These are phyloP conservation scores for Dasypogon diadema DNA, from an alignment of 2,888 invertebrate genomes.

Conservation along the genomic window DNA sequence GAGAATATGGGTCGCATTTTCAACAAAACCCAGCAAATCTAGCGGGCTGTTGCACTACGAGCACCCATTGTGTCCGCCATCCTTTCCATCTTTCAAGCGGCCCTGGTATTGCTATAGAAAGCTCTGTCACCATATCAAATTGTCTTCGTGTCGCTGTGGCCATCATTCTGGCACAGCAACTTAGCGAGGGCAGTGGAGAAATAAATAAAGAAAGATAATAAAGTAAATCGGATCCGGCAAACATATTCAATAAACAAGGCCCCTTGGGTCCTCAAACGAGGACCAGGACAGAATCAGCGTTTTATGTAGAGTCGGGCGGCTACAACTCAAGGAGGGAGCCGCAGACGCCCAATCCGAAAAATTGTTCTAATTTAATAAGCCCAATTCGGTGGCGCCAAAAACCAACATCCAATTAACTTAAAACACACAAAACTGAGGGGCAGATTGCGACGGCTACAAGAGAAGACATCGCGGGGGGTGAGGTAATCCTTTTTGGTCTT, in stretches of 20 bases:
- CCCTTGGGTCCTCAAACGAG: slow-evolving; percentile 40
- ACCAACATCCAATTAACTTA: slow-evolving; percentile 57
- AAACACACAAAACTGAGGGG: slow-evolving; percentile 54
- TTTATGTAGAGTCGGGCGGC: not conserved
- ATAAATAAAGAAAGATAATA: slow-evolving; percentile 49
- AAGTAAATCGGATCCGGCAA: slow-evolving; percentile 49
- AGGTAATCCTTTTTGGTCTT: slow-evolving; percentile 53
- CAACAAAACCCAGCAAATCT: not conserved
- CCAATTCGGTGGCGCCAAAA: slow-evolving; percentile 56
- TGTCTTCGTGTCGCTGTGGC: slow-evolving; percentile 21
- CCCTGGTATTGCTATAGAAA: not conserved
- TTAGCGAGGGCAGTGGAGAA: slow-evolving; percentile 16
- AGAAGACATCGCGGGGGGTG: slow-evolving; percentile 11
- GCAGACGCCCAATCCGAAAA: slow-evolving; percentile 51
- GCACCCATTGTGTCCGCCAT: not conserved
- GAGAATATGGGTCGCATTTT: slow-evolving; percentile 14
- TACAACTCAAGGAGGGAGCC: slow-evolving; percentile 9
- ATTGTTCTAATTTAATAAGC: slow-evolving; percentile 56
- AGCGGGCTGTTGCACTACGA: not conserved
- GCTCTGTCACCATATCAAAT: slow-evolving; percentile 38
- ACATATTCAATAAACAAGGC: slow-evolving; percentile 50
- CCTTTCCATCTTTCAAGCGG: not conserved
- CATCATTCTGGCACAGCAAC: slow-evolving; percentile 4
- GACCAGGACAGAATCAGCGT: slow-evolving; percentile 24
- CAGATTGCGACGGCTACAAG: slow-evolving; percentile 9